These are phyloP conservation scores for Trachymyrmex septentrionalis DNA, from an alignment of 1,140 invertebrate species.

Conservation along the genomic window DNA sequence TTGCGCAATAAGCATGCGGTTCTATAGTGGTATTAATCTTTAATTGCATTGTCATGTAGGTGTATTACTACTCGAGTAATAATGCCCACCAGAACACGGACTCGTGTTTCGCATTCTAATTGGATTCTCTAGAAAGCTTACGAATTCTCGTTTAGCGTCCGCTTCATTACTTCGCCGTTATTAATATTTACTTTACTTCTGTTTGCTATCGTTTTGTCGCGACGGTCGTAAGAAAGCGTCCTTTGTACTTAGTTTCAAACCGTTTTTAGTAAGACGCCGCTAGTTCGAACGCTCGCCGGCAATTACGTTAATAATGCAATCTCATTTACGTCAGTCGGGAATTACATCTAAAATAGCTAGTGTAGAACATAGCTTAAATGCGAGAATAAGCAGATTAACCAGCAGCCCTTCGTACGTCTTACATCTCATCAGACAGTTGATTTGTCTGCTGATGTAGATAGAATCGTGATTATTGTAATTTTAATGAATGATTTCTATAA, in stretches of 20 bases:
- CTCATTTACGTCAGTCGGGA: conserved; percentile 58
- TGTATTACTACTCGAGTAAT: conserved; percentile 51
- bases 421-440: conserved; percentile 35
- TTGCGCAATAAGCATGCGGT: conserved; percentile 30
- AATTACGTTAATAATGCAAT: conserved; percentile 65
- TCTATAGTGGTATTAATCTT: conserved; percentile 66
- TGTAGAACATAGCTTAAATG: conserved; percentile 57
- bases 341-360: conserved; percentile 62
- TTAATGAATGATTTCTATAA: conserved; percentile 49
- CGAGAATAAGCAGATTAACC: conserved; percentile 62
- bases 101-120: conserved; percentile 63
- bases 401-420: conserved; percentile 44
- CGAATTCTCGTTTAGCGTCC: conserved; percentile 60
- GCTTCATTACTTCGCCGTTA: conserved; percentile 57
- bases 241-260: conserved; percentile 28
- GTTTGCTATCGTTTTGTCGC: conserved; percentile 58
- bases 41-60: conserved; percentile 66
- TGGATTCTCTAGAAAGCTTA: conserved; percentile 56
- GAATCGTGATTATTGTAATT: conserved; percentile 46
- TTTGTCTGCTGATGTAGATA: conserved; percentile 32
- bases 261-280: conserved; percentile 46
- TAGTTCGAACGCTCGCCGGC: conserved; percentile 53
- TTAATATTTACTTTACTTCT: conserved; percentile 63
- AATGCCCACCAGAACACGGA: conserved; percentile 40
- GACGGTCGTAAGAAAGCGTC: conserved; percentile 40